A percentile compares a stretch with the other conserved stretches of the same genome.
Conservation (phyloP, 2,888 invertebrate genomes). For the Dromius quadrimaculatus region DNA sequence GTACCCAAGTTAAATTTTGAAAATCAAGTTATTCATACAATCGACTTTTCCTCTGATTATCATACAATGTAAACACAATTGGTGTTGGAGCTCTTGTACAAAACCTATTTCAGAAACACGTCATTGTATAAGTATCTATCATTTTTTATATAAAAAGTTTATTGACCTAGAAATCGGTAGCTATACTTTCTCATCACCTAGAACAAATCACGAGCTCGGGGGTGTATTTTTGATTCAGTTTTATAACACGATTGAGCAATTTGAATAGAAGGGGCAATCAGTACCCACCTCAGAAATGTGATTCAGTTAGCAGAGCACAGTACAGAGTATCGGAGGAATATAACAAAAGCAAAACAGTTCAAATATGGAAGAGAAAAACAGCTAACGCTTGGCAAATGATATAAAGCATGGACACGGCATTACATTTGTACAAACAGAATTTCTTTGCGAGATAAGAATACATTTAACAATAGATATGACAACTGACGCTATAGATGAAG, state of each 20-base stretch:
- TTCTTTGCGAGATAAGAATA: constrained; percentile 41
- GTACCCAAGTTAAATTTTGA: too few relatives aligned
- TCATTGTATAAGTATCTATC: too few relatives aligned
- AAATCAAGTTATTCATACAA: too few relatives aligned
- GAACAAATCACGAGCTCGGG: constrained; percentile 18
- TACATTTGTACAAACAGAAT: constrained; percentile 43
- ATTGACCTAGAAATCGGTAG: too few relatives aligned
- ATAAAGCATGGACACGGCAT: constrained; percentile 35
- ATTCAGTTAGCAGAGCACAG: constrained; percentile 10
- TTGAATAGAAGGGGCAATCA: constrained; percentile 9
- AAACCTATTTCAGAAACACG: too few relatives aligned
- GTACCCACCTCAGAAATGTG: constrained; percentile 21
- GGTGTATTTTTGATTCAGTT: constrained; percentile 37
- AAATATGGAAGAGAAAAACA: constrained; percentile 27
- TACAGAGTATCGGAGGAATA: background rate
- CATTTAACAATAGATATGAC: constrained; percentile 48
- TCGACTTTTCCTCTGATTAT: too few relatives aligned
- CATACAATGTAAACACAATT: too few relatives aligned
- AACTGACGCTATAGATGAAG: constrained; percentile 47
- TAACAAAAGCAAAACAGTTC: constrained; percentile 18
- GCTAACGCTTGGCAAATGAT: constrained; percentile 39
- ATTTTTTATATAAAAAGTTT: too few relatives aligned
- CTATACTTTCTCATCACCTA: constrained; percentile 31
- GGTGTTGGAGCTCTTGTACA: too few relatives aligned
- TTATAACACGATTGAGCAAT: constrained; percentile 45